Conservation (phyloP, 1,140 invertebrate species). For the Rhagoletis pomonella region DNA sequence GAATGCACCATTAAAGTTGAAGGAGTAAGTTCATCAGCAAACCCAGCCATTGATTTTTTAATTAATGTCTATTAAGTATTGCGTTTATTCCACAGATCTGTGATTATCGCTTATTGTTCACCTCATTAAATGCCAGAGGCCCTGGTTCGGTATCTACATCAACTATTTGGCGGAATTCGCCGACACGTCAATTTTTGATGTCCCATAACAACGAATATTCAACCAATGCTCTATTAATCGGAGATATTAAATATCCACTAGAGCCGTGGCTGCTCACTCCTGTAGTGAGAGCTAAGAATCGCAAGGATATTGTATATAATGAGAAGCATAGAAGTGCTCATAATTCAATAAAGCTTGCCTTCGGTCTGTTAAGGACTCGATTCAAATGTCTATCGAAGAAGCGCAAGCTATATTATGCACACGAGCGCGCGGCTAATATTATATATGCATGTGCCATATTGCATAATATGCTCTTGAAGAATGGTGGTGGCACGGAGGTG, state of each 20-base stretch:
- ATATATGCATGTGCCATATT: background rate
- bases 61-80: background rate
- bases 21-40: background rate
- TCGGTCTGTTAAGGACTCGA: background rate
- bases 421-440: background rate
- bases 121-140: background rate
- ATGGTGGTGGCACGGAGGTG: background rate
- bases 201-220: background rate
- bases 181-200: background rate
- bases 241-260: background rate
- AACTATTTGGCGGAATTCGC: background rate
- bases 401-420: background rate
- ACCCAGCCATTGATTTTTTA: background rate
- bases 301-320: background rate
- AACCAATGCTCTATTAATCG: background rate
- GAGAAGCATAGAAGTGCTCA: background rate
- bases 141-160: background rate
- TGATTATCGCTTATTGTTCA: background rate
- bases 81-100: background rate
- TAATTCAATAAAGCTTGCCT: background rate
- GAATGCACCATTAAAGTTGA: background rate
- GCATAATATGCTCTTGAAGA: background rate
- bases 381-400: background rate
- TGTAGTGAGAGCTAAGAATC: background rate
- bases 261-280: background rate